Conservation (phyloP, 2,113 vertebrate species). For the Tautogolabrus adspersus region DNA sequence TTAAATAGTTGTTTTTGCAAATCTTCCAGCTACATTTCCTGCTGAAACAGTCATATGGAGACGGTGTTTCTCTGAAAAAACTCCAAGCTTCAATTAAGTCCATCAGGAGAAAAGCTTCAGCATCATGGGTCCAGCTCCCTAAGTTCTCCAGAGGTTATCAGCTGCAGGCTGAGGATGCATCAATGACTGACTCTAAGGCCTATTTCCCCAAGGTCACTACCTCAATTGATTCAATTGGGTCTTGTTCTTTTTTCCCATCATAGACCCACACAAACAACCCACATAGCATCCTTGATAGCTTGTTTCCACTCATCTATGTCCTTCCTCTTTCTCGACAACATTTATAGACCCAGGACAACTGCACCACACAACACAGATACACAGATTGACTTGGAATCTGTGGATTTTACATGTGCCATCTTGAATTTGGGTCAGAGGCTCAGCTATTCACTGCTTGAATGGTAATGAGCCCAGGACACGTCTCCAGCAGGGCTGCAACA, state of each 20-base stretch:
- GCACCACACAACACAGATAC: constrained; percentile 11
- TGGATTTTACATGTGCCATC: constrained; percentile 68
- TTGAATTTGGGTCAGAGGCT: constrained; percentile 73
- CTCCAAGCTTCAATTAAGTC: constrained; percentile 29
- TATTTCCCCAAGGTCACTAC: constrained; percentile 50
- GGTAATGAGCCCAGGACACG: constrained; percentile 63
- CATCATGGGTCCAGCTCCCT: constrained; percentile 9
- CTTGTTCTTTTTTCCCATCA: constrained; percentile 57
- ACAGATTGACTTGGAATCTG: constrained; percentile 61
- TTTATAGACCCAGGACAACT: constrained; percentile 13
- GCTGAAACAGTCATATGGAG: neutral
- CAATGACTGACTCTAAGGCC: constrained; percentile 54
- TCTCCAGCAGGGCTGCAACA: constrained; percentile 33
- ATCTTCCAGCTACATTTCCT: neutral
- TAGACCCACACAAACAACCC: constrained; percentile 37
- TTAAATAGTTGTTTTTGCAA: constrained; percentile 8
- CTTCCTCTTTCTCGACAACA: constrained; percentile 29
- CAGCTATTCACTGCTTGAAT: constrained; percentile 57
- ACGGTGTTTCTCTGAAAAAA: neutral
- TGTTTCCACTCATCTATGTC: constrained; percentile 29
- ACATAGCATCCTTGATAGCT: constrained; percentile 34
- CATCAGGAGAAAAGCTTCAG: constrained; percentile 28
- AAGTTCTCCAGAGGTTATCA: constrained; percentile 45
- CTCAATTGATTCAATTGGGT: constrained; percentile 63
- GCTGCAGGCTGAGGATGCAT: constrained; percentile 44